Conservation (phyloP, 2,888 invertebrate genomes). For the Belgica antarctica region DNA sequence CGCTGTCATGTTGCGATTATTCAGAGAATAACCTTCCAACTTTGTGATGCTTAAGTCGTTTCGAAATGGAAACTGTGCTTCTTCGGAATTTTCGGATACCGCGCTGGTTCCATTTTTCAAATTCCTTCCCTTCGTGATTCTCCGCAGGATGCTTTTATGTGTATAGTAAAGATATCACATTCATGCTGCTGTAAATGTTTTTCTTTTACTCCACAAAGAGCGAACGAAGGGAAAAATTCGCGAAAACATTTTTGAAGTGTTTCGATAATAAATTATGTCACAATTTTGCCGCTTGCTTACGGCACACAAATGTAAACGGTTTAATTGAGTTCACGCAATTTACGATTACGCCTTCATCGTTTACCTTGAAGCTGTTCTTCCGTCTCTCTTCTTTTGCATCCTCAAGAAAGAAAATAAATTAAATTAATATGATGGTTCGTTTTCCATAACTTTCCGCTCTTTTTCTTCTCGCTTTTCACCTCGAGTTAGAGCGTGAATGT, state of each 20-base stretch:
- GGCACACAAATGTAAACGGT: background rate
- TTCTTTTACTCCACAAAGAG: constrained; percentile 8
- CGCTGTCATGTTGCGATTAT: constrained; percentile 17
- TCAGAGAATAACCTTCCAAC: background rate
- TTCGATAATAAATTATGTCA: constrained; percentile 13
- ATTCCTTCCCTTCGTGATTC: constrained; percentile 24
- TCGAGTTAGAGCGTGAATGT: too few species aligned
- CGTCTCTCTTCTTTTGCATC: background rate
- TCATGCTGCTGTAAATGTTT: constrained; percentile 28
- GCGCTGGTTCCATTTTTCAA: constrained; percentile 26
- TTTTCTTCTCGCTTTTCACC: background rate
- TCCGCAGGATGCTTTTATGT: constrained; percentile 20
- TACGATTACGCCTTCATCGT: background rate
- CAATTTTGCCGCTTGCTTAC: background rate
- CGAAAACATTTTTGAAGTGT: background rate
- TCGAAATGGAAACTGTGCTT: background rate
- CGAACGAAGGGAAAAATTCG: background rate
- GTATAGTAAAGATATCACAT: constrained; percentile 25
- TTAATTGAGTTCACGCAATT: constrained; percentile 28
- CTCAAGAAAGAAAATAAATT: constrained; percentile 35
- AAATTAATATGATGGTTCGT: constrained; percentile 42
- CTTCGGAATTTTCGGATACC: constrained; percentile 5
- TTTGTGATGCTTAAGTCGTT: background rate
- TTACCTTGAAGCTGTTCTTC: background rate
- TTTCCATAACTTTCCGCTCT: constrained; percentile 23